phyloP scores from a whole-genome alignment of 2,113 vertebrate genomes.

The Ciconia maguari region DNA sequence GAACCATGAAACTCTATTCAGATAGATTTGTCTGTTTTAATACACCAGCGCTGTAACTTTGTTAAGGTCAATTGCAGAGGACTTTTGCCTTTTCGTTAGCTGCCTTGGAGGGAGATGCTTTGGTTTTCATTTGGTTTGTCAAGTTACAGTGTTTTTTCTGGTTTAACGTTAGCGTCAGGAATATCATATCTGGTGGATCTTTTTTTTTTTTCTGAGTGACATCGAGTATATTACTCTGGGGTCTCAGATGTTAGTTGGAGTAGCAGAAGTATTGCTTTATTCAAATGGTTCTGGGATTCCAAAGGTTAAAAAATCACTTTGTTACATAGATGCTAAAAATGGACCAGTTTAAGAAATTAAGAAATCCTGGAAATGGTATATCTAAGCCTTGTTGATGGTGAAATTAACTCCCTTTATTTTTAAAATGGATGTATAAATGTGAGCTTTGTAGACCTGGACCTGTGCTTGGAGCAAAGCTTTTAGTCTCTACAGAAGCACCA shows the following conservation, averaged over 20 bases:
- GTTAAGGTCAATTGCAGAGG: not conserved
- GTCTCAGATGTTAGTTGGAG: not conserved
- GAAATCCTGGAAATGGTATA: not conserved
- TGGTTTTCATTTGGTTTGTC: not conserved
- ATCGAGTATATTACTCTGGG: not conserved
- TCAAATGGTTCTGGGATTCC: not conserved
- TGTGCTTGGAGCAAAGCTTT: not conserved
- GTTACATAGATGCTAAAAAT: not conserved
- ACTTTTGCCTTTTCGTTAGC: not conserved
- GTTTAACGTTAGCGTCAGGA: not conserved
- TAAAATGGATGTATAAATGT: not conserved
- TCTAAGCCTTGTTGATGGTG: not conserved
- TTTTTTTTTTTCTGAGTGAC: not conserved
- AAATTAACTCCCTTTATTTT: not conserved
- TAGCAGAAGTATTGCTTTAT: not conserved
- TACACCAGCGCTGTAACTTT: not conserved
- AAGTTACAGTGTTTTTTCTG: not conserved
- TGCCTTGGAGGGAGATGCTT: not conserved
- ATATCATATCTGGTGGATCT: not conserved
- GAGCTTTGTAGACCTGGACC: not conserved
- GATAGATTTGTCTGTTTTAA: slow-evolving; percentile 15
- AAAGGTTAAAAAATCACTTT: not conserved
- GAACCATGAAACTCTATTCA: not conserved
- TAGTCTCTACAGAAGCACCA: not conserved
- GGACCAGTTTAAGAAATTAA: not conserved